phyloP scores from a whole-genome alignment of 2,888 invertebrate genomes.

The Scaeva pyrastri region DNA sequence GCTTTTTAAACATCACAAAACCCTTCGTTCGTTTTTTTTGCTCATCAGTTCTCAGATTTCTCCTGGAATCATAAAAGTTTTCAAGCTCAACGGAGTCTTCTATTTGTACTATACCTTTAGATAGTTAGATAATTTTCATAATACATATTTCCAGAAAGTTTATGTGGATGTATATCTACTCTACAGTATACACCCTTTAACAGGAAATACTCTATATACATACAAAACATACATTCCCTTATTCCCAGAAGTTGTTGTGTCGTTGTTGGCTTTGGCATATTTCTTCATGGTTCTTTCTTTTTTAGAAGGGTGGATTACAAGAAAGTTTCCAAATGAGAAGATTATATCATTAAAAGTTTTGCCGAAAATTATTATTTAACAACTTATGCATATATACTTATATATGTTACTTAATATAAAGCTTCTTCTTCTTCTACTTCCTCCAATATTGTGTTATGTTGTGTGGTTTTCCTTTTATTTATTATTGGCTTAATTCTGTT shows the following conservation, averaged over 20 bases:
- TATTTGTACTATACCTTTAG: neutral
- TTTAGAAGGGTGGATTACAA: constrained; percentile 67
- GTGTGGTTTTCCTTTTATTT: neutral
- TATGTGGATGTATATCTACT: neutral
- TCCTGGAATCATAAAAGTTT: constrained; percentile 52
- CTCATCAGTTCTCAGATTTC: constrained; percentile 17
- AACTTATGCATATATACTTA: constrained; percentile 32
- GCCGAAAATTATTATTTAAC: constrained; percentile 73
- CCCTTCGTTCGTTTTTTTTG: too few relatives aligned
- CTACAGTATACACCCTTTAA: too few relatives aligned
- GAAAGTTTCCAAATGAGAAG: constrained; percentile 68
- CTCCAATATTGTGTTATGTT: neutral
- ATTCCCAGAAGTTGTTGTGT: constrained; percentile 31
- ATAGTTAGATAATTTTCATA: constrained; percentile 1
- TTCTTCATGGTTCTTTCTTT: neutral
- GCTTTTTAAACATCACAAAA: constrained; percentile 7
- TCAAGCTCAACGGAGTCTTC: constrained; percentile 37
- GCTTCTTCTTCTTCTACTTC: too few relatives aligned
- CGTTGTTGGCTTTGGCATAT: neutral
- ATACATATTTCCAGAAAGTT: constrained; percentile 19
- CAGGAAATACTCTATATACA: too few relatives aligned
- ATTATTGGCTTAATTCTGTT: too few relatives aligned
- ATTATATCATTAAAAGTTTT: constrained; percentile 74
- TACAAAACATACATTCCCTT: constrained; percentile 1
- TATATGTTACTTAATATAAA: too few relatives aligned